Evolutionary conservation across 2,888 invertebrate genomes (phyloP).

Genomic region (Pollenia angustigena): DNA sequence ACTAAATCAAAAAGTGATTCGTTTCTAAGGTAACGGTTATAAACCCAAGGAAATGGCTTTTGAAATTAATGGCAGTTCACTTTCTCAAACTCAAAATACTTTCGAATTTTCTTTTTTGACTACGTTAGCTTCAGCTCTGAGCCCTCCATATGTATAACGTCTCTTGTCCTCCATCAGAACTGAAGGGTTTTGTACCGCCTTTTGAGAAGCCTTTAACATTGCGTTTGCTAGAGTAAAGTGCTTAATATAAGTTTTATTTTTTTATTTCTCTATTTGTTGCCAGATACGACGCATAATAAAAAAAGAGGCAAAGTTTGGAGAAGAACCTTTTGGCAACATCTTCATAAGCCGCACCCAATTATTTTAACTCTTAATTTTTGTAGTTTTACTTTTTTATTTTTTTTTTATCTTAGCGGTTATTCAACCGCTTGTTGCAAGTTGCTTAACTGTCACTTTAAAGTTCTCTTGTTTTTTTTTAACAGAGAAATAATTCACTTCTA

Average conservation of each 20-base stretch:
- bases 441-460: conserved; percentile 27
- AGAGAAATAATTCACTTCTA: conserved; percentile 42
- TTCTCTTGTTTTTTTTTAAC: conserved; percentile 33
- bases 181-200: neutral
- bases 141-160: too few relatives aligned
- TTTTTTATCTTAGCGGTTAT: conserved; percentile 1
- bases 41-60: too few relatives aligned
- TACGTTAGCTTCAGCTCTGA: too few relatives aligned
- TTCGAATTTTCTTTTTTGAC: too few relatives aligned
- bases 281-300: conserved; percentile 11
- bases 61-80: too few relatives aligned
- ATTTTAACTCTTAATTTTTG: conserved; percentile 46
- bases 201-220: neutral
- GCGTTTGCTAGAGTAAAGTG: neutral
- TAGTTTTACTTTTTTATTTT: neutral
- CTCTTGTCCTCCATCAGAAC: neutral
- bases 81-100: too few relatives aligned
- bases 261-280: conserved; percentile 16
- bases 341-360: conserved; percentile 57
- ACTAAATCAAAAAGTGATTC: too few relatives aligned
- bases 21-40: too few relatives aligned
- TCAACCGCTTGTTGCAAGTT: conserved; percentile 27
- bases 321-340: conserved; percentile 33
- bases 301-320: conserved; percentile 44
- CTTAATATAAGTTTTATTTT: neutral